These are phyloP conservation scores for Clytia hemisphaerica DNA, from an alignment of 30 jellyfish, hydroid and myxozoan genomes.

Conservation along the genomic window DNA sequence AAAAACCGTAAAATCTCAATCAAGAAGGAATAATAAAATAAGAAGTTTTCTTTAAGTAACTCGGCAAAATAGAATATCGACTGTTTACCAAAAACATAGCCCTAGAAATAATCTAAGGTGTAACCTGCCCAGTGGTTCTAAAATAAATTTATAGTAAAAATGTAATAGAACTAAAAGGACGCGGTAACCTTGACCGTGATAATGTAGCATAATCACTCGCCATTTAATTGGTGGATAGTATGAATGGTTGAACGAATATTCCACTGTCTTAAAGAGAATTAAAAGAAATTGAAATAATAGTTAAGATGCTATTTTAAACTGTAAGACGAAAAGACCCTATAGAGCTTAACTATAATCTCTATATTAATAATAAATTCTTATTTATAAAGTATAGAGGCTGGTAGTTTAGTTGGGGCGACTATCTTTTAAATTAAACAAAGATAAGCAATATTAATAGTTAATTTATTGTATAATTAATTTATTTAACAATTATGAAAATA, in stretches of 20 bases:
- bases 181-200: slow-evolving; percentile 72
- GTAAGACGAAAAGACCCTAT: slow-evolving; percentile 16
- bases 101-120: slow-evolving; percentile 30
- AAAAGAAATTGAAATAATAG: slow-evolving; percentile 22
- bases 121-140: slow-evolving; percentile 40
- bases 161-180: slow-evolving; percentile 10
- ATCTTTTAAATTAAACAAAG: slow-evolving; percentile 14
- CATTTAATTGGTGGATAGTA: slow-evolving; percentile 53
- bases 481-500: slow-evolving; percentile 20
- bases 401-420: slow-evolving; percentile 48
- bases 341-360: slow-evolving; percentile 3
- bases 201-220: slow-evolving; percentile 66
- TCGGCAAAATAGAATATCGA: slow-evolving; percentile 53
- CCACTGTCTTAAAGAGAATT: slow-evolving; percentile 31
- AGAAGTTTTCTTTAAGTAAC: slow-evolving; percentile 30
- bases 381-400: neutral
- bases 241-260: slow-evolving; percentile 48
- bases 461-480: slow-evolving; percentile 9
- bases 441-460: neutral
- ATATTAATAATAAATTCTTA: neutral
- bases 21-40: neutral
- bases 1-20: slow-evolving; percentile 2
- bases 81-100: slow-evolving; percentile 58
- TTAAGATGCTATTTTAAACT: slow-evolving; percentile 31
- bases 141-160: neutral